These are phyloP conservation scores for Mylabris phalerata DNA, from an alignment of 1,140 invertebrate species.

Conservation along the genomic window DNA sequence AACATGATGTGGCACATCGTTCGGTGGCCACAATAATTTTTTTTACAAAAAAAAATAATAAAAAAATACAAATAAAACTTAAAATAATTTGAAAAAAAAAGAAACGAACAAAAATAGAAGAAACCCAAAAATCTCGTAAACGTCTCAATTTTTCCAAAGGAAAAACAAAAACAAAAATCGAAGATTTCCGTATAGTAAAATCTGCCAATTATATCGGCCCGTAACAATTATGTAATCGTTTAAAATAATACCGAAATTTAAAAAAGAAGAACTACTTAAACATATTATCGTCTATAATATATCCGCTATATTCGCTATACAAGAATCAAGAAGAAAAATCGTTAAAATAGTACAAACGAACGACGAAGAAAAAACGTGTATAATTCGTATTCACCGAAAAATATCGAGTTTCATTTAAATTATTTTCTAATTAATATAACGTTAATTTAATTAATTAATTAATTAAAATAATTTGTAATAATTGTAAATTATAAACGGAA, in stretches of 20 bases:
- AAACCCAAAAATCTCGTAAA: background rate
- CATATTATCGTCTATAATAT: slow-evolving; percentile 29
- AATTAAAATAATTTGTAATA: too few relatives aligned
- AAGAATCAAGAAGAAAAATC: slow-evolving; percentile 8
- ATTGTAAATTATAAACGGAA: slow-evolving; percentile 2
- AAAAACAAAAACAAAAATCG: slow-evolving; percentile 7
- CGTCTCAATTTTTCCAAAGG: background rate
- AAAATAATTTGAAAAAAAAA: background rate
- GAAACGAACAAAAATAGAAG: background rate
- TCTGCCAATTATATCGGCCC: slow-evolving; percentile 34
- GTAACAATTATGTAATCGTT: slow-evolving; percentile 37
- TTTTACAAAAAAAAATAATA: background rate
- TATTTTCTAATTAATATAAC: too few relatives aligned
- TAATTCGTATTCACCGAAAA: too few relatives aligned
- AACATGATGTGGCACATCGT: slow-evolving; percentile 45
- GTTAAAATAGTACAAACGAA: slow-evolving; percentile 34
- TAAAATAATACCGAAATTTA: too few relatives aligned
- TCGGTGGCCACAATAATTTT: slow-evolving; percentile 32
- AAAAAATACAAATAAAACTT: slow-evolving; percentile 1
- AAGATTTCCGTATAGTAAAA: slow-evolving; percentile 23
- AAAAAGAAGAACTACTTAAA: too few relatives aligned
- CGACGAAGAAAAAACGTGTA: too few relatives aligned
- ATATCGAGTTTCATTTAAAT: too few relatives aligned
- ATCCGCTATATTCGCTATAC: slow-evolving; percentile 17
- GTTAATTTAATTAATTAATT: too few relatives aligned